Evolutionary conservation across 35 echinoderm and acorn worm species (phyloP).

Genomic region (Lytechinus pictus): DNA sequence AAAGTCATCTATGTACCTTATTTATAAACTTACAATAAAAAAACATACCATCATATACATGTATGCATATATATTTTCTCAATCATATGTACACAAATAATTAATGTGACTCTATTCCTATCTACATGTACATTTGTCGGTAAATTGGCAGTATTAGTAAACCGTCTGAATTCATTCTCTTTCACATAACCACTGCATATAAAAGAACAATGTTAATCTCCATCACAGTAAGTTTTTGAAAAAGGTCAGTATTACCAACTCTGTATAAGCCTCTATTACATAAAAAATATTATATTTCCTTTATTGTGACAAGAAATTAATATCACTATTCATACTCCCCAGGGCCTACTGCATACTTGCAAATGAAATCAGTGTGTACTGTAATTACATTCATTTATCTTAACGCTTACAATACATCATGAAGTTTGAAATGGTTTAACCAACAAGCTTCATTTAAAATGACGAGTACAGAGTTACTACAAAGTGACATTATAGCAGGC

Average conservation of each 20-base stretch:
- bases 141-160: not conserved
- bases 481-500: too few relatives aligned
- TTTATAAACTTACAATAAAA: constrained; percentile 42
- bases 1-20: constrained; percentile 2
- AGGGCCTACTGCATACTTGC: not conserved
- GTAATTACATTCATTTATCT: not conserved
- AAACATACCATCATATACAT: constrained; percentile 20
- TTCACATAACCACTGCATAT: not conserved
- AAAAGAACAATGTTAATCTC: not conserved
- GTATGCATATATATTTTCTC: not conserved
- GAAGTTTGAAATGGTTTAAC: too few relatives aligned
- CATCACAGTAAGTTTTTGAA: not conserved
- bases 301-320: not conserved
- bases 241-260: not conserved
- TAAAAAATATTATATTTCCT: not conserved
- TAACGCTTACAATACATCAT: not conserved
- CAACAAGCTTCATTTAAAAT: too few relatives aligned
- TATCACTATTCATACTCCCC: not conserved
- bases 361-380: not conserved
- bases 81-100: not conserved
- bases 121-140: not conserved
- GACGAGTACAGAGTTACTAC: too few relatives aligned
- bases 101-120: not conserved
- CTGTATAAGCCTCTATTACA: not conserved
- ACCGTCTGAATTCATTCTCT: not conserved